phyloP scores from a whole-genome alignment of 2,888 invertebrate species.

The Scelioninae gen. 1 region DNA sequence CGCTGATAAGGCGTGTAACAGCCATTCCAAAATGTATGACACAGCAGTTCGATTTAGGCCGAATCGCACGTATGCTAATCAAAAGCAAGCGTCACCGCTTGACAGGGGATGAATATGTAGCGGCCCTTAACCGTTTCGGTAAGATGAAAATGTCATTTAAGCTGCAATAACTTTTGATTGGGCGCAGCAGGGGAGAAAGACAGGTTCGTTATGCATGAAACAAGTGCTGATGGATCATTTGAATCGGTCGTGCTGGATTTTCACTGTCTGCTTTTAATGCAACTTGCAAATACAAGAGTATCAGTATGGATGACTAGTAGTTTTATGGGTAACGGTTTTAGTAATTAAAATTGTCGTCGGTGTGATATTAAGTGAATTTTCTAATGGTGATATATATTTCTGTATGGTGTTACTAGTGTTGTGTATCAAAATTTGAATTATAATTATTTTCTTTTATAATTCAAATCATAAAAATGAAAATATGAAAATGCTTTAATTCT shows the following conservation, averaged over 20 bases:
- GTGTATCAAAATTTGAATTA: no score
- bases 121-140: conserved; percentile 37
- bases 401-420: no score
- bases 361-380: no score
- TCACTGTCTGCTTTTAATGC: not conserved
- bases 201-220: conserved; percentile 27
- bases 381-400: no score
- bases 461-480: no score
- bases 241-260: not conserved
- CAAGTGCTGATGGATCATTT: conserved; percentile 46
- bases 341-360: no score
- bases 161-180: conserved; percentile 52
- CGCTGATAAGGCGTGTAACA: conserved; percentile 64
- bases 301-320: not conserved
- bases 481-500: no score
- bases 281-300: not conserved
- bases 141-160: conserved; percentile 55
- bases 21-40: conserved; percentile 62
- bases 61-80: conserved; percentile 66
- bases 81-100: conserved; percentile 27
- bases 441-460: no score
- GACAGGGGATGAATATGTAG: conserved; percentile 54
- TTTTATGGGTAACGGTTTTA: no score
- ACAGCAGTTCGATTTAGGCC: conserved; percentile 60
- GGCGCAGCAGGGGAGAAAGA: conserved; percentile 5